A percentile compares a stretch with the other conserved stretches of the same genome.
Conservation (phyloP, 2,797 vertebrate genomes). For the Sebastes oblongus region DNA sequence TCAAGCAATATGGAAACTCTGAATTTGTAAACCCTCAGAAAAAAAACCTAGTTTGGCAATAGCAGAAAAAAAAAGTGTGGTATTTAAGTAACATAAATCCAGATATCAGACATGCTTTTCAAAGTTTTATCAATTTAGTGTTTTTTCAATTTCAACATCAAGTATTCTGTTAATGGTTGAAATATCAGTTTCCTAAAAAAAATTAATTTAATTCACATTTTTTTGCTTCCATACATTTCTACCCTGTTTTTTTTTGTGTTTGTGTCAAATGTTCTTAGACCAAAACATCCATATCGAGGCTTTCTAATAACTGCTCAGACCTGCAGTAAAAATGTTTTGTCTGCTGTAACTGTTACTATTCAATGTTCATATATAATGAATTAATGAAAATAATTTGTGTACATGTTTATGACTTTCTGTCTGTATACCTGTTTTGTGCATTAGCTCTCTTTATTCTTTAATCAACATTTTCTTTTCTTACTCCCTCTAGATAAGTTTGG, state of each 20-base stretch:
- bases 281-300: background rate
- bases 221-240: background rate
- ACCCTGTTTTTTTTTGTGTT: background rate
- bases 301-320: background rate
- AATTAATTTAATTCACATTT: background rate
- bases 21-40: background rate
- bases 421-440: conserved; percentile 18
- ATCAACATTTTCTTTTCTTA: background rate
- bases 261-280: background rate
- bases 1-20: background rate
- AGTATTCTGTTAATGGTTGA: no score
- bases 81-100: background rate
- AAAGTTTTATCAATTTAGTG: no score
- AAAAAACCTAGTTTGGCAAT: background rate
- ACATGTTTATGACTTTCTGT: background rate
- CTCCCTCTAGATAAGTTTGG: conserved; percentile 81
- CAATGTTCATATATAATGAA: background rate
- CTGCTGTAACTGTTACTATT: background rate
- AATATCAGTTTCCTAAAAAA: no score
- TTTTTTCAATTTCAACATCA: no score
- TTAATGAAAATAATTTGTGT: background rate
- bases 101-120: background rate
- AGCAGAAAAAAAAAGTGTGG: background rate
- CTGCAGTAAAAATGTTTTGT: background rate
- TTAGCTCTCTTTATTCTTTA: background rate